Base-by-base conservation (phyloP, 2,113 vertebrate genomes). In the Anseranas semipalmata region DNA sequence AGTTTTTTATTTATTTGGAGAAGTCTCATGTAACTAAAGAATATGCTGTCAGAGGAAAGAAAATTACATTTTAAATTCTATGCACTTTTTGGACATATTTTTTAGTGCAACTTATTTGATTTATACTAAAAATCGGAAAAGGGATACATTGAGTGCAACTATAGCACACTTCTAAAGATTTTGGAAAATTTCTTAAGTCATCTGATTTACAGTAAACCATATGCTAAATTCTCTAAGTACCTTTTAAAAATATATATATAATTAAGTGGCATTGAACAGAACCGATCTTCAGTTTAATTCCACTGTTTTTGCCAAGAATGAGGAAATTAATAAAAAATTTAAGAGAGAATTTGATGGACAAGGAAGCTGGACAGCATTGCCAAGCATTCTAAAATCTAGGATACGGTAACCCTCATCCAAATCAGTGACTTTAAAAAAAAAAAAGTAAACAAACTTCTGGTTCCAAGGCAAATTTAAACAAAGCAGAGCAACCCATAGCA, bases 381-480 rank as follows among this genome's bases (percentile, higher is more conserved):
- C 85, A 94, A 81, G 46, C 17, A 66, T 96, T 70, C 35, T 92
- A 72, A 91, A 90, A 90, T 67, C 16, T 88, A 1, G 2, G 55
- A 70, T 92, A 89, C 55, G 43, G 95, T 95, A 87, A 83, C 7
- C 3, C n/a, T 97, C 53, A 76, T 94, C 75, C 48, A 90, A 79
- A 73, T 43, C 83, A 85, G 50, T 86, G 75, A 93, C 78, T 95
- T 93, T 41, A 0, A 46, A 46, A 53, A 93, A 66, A 89, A 92
- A 87, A 76, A 33, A 1, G 10, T 24, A 89, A 93, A 74, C 43
- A 87, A 95, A 94, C 76, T 96, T 97, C 77, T 13, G 56, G 53
- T 96, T 97, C 93, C 93, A 96, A 96, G 71, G 74, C 80, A 87
- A 91, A 59, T 53, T 87, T 92, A 88, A 95, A 90, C 89, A 95